Evolutionary conservation across 1,140 invertebrate species (phyloP).

Genomic region (Cherax destructor): DNA sequence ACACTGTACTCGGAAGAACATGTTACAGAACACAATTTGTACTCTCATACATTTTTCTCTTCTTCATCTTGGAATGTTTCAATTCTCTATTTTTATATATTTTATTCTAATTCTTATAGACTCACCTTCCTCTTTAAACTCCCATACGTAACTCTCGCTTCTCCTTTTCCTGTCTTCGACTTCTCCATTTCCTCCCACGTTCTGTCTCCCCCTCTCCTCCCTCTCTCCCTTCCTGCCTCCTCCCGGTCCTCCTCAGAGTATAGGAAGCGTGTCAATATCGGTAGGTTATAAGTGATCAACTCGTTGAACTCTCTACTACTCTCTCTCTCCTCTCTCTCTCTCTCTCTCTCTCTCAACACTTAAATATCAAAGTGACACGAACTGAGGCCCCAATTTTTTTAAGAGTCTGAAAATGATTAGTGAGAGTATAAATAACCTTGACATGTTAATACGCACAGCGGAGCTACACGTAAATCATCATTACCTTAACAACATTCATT

Average conservation of each 20-base stretch:
- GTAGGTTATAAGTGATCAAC: conserved; percentile 22
- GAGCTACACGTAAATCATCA: too few species aligned
- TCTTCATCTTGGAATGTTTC: too few species aligned
- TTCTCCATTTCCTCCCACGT: background rate
- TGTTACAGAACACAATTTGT: too few species aligned
- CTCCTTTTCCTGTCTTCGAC: background rate
- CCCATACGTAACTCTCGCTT: background rate
- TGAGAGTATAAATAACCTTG: too few species aligned
- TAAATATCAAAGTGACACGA: background rate
- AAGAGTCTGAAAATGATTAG: too few species aligned
- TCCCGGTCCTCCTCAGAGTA: too few species aligned
- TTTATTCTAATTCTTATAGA: background rate
- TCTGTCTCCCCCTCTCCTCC: background rate
- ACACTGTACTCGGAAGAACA: too few species aligned
- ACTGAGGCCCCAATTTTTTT: too few species aligned
- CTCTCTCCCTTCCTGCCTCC: background rate
- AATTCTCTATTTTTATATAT: too few species aligned
- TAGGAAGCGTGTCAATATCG: background rate
- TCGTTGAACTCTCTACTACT: conserved; percentile 14
- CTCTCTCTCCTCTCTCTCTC: conserved; percentile 29
- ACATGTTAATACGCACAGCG: too few species aligned
- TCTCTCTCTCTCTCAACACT: conserved; percentile 18
- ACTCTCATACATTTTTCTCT: too few species aligned
- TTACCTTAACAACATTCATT: too few species aligned
- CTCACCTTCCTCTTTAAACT: background rate